Percentiles rank a stretch among this genome's conserved stretches.
Evolutionary conservation across 2,797 vertebrate genomes (phyloP).

Genomic region (Falco biarmicus): DNA sequence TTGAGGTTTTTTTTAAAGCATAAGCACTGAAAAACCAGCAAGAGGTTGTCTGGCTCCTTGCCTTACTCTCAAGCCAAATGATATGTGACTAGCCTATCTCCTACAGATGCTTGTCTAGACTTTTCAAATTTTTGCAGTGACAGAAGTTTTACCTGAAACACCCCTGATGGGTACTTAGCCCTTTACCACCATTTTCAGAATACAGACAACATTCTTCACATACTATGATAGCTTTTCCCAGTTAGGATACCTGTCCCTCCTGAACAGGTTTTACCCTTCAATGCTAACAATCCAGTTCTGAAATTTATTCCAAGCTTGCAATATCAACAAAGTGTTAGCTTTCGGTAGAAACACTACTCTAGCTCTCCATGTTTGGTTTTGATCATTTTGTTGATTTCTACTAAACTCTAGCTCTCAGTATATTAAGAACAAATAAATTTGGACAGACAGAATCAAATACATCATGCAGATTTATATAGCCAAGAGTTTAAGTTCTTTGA

Average conservation of each 20-base stretch:
- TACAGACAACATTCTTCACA: background rate
- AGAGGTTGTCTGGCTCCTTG: background rate
- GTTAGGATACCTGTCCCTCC: background rate
- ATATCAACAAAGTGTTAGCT: background rate
- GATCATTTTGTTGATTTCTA: background rate
- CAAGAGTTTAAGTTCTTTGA: background rate
- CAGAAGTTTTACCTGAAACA: background rate
- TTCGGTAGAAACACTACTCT: background rate
- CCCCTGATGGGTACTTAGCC: background rate
- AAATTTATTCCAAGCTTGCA: background rate
- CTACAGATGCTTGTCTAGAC: background rate
- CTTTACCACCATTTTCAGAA: background rate
- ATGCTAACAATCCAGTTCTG: background rate
- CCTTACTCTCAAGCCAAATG: background rate
- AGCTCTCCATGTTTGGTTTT: background rate
- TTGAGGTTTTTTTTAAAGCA: background rate
- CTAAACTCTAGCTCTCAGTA: background rate
- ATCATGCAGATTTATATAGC: background rate
- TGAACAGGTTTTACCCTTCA: background rate
- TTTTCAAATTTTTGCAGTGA: background rate
- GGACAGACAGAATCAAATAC: background rate
- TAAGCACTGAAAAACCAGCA: background rate
- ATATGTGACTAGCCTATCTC: background rate
- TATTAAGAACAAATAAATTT: background rate
- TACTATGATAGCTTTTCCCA: background rate